Conservation (phyloP, 2,888 invertebrate species). For the Nasonia oneida region DNA sequence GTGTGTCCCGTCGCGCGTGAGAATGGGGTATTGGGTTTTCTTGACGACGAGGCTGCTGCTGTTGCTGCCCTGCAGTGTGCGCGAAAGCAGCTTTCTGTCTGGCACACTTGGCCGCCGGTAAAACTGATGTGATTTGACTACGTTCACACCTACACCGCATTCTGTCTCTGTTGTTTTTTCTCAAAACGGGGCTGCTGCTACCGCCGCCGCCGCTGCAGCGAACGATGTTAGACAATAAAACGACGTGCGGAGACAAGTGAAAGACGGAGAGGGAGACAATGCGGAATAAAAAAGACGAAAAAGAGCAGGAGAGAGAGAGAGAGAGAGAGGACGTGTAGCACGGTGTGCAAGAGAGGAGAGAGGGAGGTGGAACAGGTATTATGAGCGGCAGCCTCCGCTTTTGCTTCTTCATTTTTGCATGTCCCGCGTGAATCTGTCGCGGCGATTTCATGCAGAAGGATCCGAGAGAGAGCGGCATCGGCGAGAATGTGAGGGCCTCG, state of each 20-base stretch:
- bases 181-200: conserved; percentile 41
- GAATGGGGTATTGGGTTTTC: conserved; percentile 67
- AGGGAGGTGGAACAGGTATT: conserved; percentile 57
- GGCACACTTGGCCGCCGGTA: conserved; percentile 38
- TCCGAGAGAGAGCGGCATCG: conserved; percentile 29
- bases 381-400: conserved; percentile 59
- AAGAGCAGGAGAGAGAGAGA: conserved; percentile 33
- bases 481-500: conserved; percentile 53
- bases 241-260: conserved; percentile 21
- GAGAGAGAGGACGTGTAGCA: conserved; percentile 40
- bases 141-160: conserved; percentile 73
- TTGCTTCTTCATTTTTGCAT: conserved; percentile 69
- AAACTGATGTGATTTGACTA: conserved; percentile 76
- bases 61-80: not conserved
- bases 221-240: conserved; percentile 61
- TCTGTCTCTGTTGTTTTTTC: conserved; percentile 34
- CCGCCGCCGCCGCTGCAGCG: conserved; percentile 53
- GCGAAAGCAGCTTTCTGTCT: not conserved
- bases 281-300: conserved; percentile 60
- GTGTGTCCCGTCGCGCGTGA: conserved; percentile 63
- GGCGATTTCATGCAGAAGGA: conserved; percentile 64
- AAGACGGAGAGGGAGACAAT: conserved; percentile 32
- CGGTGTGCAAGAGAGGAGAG: conserved; percentile 36
- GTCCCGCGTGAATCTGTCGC: conserved; percentile 68
- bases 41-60: conserved; percentile 26